phyloP scores from a whole-genome alignment of 2,113 vertebrate genomes.

The Platysteira castanea region DNA sequence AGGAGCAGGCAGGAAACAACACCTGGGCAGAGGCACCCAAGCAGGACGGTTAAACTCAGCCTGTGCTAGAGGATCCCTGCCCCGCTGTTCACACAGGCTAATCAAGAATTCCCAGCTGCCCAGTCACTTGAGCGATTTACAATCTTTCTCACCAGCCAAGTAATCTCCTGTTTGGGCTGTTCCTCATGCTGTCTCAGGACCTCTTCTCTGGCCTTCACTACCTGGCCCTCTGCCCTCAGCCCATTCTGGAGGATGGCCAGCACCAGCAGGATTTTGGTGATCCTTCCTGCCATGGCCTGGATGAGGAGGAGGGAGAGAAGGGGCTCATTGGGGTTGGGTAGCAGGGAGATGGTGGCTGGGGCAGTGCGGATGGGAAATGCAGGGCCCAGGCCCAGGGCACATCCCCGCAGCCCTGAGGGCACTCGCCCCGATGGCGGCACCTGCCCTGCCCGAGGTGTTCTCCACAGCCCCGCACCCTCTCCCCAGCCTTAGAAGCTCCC shows the following conservation, averaged over 20 bases:
- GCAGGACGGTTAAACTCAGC: not conserved
- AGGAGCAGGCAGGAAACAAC: not conserved
- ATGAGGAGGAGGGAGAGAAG: not conserved
- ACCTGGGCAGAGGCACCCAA: not conserved
- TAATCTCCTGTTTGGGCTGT: not conserved
- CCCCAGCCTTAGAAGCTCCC: not conserved
- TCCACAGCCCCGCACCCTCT: not conserved
- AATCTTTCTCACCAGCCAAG: not conserved
- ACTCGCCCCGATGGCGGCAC: rapidly evolving
- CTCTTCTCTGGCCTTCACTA: rapidly evolving
- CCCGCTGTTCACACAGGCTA: not conserved
- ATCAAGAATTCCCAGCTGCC: not conserved
- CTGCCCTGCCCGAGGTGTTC: not conserved
- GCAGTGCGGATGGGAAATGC: rapidly evolving
- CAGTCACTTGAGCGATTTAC: not conserved
- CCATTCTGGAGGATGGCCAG: not conserved
- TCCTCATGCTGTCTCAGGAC: not conserved
- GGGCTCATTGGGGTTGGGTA: not conserved
- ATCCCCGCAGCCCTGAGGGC: not conserved
- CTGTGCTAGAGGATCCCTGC: not conserved
- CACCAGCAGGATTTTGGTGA: not conserved
- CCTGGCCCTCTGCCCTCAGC: not conserved
- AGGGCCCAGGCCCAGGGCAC: not conserved
- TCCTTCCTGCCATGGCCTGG: not conserved
- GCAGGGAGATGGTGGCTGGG: not conserved